Evolutionary conservation across 1,140 invertebrate genomes (phyloP).

Genomic region (Monomorium pharaonis): DNA sequence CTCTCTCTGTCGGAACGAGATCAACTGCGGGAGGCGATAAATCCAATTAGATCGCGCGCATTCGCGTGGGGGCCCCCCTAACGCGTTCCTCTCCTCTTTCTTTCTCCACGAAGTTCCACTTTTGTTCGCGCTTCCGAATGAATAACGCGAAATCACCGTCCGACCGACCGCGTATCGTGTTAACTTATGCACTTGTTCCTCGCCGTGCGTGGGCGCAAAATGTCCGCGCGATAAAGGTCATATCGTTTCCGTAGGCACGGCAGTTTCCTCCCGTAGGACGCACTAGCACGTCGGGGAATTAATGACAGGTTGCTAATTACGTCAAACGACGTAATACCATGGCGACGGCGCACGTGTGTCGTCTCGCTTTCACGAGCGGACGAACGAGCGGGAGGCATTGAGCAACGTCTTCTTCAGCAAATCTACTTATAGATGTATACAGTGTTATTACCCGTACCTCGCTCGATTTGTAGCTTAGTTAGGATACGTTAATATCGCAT

Average conservation of each 20-base stretch:
- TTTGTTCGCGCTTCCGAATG: not conserved
- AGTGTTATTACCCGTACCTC: no score
- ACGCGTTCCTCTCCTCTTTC: not conserved
- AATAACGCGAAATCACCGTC: not conserved
- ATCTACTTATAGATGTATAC: not conserved
- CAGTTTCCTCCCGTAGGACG: not conserved
- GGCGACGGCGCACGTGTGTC: not conserved
- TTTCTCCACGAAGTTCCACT: not conserved
- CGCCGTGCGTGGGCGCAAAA: not conserved
- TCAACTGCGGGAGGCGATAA: not conserved
- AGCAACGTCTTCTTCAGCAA: conserved; percentile 31
- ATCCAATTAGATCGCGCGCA: conserved; percentile 33
- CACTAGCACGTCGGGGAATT: conserved; percentile 57
- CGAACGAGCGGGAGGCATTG: not conserved
- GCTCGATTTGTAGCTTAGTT: not conserved
- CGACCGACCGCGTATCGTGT: not conserved
- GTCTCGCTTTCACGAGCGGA: conserved; percentile 38
- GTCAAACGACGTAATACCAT: conserved; percentile 53
- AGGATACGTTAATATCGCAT: not conserved
- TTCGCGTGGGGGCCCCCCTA: not conserved
- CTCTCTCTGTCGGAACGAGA: not conserved
- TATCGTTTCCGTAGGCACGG: not conserved
- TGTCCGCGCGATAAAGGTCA: not conserved
- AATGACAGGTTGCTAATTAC: conserved; percentile 69
- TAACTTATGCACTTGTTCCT: not conserved